Percentiles rank a stretch among this genome's conserved stretches.
Conservation (phyloP, 1,140 invertebrate genomes). For the Drosophila triauraria region DNA sequence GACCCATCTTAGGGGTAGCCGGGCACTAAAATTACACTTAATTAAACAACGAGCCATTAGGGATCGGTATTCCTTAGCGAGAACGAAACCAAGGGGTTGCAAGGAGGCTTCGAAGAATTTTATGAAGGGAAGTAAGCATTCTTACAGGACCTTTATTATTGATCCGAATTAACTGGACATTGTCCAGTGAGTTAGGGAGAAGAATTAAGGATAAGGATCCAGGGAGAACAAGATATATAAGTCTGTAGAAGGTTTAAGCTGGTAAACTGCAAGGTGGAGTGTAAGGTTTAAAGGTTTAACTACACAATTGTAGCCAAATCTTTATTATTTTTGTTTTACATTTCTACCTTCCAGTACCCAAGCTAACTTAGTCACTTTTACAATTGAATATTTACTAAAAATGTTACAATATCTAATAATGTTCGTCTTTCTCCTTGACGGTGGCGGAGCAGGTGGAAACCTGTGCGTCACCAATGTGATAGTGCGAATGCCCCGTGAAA, state of each 20-base stretch:
- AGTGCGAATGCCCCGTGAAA: slow-evolving; percentile 59
- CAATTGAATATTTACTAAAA: neutral
- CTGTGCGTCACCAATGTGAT: slow-evolving; percentile 57
- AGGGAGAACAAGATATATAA: neutral
- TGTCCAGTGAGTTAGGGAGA: neutral
- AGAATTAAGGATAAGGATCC: neutral
- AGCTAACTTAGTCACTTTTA: slow-evolving; percentile 15
- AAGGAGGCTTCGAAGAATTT: slow-evolving; percentile 4
- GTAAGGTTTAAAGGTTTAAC: no score
- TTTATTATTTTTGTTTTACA: no score
- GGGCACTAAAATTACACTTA: slow-evolving; percentile 78
- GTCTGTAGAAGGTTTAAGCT: neutral
- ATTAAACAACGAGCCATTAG: slow-evolving; percentile 74
- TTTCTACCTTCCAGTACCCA: neutral
- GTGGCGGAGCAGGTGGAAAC: neutral
- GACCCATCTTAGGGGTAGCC: slow-evolving; percentile 44
- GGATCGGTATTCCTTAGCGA: slow-evolving; percentile 58
- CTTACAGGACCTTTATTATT: neutral
- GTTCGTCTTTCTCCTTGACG: slow-evolving; percentile 22
- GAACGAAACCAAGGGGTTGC: slow-evolving; percentile 18
- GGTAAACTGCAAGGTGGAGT: neutral
- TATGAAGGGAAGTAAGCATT: neutral
- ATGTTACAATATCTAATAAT: slow-evolving; percentile 53
- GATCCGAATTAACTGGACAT: slow-evolving; percentile 4
- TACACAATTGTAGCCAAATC: no score